Evolutionary conservation across 2,888 invertebrate genomes (phyloP), one percentile per base, ranked within the genome.

Genomic region (Tetragnatha montana): DNA sequence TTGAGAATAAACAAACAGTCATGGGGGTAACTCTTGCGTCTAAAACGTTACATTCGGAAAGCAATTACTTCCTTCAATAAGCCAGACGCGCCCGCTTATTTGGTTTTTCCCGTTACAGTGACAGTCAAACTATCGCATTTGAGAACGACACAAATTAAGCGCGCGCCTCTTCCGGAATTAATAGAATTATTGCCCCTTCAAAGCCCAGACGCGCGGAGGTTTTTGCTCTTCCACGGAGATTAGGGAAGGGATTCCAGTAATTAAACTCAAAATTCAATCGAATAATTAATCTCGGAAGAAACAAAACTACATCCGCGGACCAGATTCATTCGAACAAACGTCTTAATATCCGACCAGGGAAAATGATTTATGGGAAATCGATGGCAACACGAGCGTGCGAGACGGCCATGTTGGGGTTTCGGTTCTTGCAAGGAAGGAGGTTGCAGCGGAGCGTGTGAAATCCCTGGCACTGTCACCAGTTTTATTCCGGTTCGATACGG

Each of bases 331-430:
- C 79, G 85, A 85, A 85, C 85, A 85, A 85, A 85, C 85, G 85
- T 85, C 85, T 85, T 85, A 85, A 85, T 85, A 85, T 85, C 85
- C 79, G 78, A 70, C 71, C 35, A 19, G 75, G 73, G 47, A 86
- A 78, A 81, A 87, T 81, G 87, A 87, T 87, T 87, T 87, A 87
- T 87, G 87, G 81, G 35, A 81, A 87, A 87, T 87, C 87, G 87
- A 87, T 87, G 81, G 87, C 87, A 81, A 87, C 87, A 85, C 78
- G 85, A 69, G 79, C 60, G 60, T 60, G 71, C 47, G 79, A 35
- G 35, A 47, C 81, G 8, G 85, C 78, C 78, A 85, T 85, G 78
- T 85, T 79, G 78, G 35, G 35, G 85, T 79, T 79, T 70, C 78
- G 71, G 50, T 78, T 78, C 76, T 79, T 71, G 78, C 78, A 35